Evolutionary conservation across 2,797 vertebrate species (phyloP), one percentile per base, ranked within the genome.

Genomic region (Hylomyscus alleni): DNA sequence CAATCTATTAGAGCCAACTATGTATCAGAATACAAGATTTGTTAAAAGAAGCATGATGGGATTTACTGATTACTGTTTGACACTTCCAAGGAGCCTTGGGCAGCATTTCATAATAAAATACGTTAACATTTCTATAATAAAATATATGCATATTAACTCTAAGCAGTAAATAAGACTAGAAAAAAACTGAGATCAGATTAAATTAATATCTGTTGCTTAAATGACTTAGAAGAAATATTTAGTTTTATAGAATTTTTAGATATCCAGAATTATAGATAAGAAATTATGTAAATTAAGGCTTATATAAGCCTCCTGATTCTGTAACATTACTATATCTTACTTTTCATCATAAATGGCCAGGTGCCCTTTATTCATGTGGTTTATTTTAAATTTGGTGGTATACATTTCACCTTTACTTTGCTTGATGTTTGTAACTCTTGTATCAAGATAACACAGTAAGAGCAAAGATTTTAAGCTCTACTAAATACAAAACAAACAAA

Each of bases 81-180:
- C 26, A 95, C 34, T 69, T 20, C 50, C 60, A 86, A 47, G 10
- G 37, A 26, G 17, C 72, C 40, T 60, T 3, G 24, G n/a, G 37
- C 6, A 96, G 44, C 11, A 93, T n/a, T 37, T 89, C 85, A 92
- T 75, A 80, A 93, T 73, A 91, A 93, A 97, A 88, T 6, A 60
- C 1, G 50, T 50, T 90, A 95, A 84, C 85, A 76, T 84, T 87
- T 87, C 67, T 96, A 24, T 6, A 93, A 93, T 8, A 86, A 89
- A 95, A 92, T 82, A 50, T 34, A 95, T 62, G 17, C 62, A 87
- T n/a, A 89, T 93, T 81, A 15, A 81, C 12, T 76, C 1, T 67
- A 88, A 85, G 37, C 10, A 73, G 80, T 75, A 96, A 95, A 54
- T 80, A 75, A 78, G 20, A 90, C 52, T 84, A 85, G 54, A 90